Evolutionary conservation across 2,888 invertebrate species (phyloP).

Genomic region (Asteroscopus sphinx): DNA sequence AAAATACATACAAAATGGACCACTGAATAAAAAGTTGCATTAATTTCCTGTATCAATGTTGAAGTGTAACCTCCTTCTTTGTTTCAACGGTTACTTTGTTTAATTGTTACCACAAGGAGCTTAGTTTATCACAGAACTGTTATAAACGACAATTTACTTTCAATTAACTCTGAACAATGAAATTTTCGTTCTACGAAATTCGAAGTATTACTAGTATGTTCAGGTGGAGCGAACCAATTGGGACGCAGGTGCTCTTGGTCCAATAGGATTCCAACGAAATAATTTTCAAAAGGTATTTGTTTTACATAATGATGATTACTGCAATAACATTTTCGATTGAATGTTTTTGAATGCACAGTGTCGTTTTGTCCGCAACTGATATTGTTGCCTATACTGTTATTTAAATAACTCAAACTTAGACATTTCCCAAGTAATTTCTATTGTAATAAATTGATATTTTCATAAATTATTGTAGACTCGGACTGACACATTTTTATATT

Average conservation of each 20-base stretch:
- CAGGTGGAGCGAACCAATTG: constrained; percentile 38
- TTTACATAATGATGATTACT: constrained; percentile 38
- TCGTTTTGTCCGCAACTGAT: neutral
- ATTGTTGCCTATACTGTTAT: no score
- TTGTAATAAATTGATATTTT: no score
- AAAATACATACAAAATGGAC: no score
- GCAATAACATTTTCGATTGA: constrained; percentile 12
- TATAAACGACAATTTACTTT: constrained; percentile 6
- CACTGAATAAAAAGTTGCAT: neutral
- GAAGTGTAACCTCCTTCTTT: neutral
- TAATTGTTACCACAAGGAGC: neutral
- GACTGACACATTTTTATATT: no score
- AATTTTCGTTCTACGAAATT: constrained; percentile 25
- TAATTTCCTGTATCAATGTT: neutral
- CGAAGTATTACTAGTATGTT: constrained; percentile 26
- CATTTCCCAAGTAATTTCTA: no score
- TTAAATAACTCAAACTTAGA: no score
- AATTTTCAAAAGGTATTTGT: constrained; percentile 46
- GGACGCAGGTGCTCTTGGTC: constrained; percentile 45
- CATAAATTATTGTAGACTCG: no score
- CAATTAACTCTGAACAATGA: constrained; percentile 29
- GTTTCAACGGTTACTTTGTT: neutral
- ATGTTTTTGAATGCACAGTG: constrained; percentile 7
- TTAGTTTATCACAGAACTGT: constrained; percentile 22
- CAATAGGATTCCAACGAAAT: constrained; percentile 39